phyloP scores from a whole-genome alignment of 2,888 invertebrate genomes.

The Dicyrtoma fusca region DNA sequence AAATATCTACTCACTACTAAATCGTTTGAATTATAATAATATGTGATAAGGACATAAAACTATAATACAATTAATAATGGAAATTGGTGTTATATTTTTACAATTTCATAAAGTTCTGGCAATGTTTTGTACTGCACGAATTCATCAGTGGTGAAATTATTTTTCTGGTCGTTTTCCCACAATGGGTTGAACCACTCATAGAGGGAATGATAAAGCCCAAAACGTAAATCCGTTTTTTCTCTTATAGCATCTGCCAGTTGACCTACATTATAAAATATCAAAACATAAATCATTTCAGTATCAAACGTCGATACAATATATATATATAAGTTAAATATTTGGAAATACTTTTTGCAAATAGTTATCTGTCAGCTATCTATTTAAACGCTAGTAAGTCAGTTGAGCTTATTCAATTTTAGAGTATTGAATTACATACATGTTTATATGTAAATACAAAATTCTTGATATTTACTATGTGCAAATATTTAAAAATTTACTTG shows the following conservation, averaged over 20 bases:
- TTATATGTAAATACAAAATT: background rate
- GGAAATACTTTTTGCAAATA: too few species aligned
- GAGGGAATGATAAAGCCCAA: slow-evolving; percentile 83
- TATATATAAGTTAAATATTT: background rate
- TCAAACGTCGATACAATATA: background rate
- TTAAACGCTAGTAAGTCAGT: too few species aligned
- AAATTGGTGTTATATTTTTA: too few species aligned
- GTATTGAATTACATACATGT: background rate
- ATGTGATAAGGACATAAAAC: background rate
- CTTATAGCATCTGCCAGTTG: slow-evolving; percentile 74
- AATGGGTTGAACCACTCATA: slow-evolving; percentile 88
- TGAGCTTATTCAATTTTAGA: too few species aligned
- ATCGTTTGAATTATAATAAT: background rate
- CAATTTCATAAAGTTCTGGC: slow-evolving; percentile 79
- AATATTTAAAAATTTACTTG: too few species aligned
- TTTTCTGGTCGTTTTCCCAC: slow-evolving; percentile 71
- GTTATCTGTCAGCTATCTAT: too few species aligned
- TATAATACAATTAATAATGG: background rate
- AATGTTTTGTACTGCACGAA: slow-evolving; percentile 75
- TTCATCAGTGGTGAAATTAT: slow-evolving; percentile 67
- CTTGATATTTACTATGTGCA: background rate
- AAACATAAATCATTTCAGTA: too few species aligned
- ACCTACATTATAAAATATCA: slow-evolving; percentile 59
- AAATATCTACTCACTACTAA: background rate
- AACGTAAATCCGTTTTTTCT: slow-evolving; percentile 67